Evolutionary conservation across 2,113 vertebrate genomes (phyloP), one percentile per base, ranked within the genome.

Genomic region (Philantomba maxwellii): DNA sequence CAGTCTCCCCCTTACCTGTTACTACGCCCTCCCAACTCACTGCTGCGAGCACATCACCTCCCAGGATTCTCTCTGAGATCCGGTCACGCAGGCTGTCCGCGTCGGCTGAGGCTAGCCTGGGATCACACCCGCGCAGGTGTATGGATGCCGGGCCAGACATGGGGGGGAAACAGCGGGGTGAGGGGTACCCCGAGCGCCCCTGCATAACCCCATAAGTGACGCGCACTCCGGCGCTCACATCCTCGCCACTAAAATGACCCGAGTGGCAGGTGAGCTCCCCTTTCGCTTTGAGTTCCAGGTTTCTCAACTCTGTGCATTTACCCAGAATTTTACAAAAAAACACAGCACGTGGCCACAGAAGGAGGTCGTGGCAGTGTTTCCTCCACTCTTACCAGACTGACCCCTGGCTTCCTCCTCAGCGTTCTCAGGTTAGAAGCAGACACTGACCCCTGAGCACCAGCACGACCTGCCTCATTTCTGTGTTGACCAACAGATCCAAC

Each of bases 171-270:
- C 16, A 19, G 16, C 0, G 0, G 28, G 45, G 16, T 33, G 16
- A 33, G 77, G 28, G 17, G 45, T 3, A 21, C 16, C 45, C 9
- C 0, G 5, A 2, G 9, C 12, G 45, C 17, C 16, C 47, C 47
- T 4, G 78, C 49, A 8, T 53, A 7, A 2, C 19, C 9, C 33
- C 5, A 0, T 13, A 25, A 7, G 33, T 8, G 47, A 14, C 33
- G 6, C 11, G 11, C 16, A 2, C 49, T 5, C 19, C 0, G 0
- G 19, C 2, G 33, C 49, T 14, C 49, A 33, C 6, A 2, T 6
- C 78, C 19, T 53, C 11, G 0, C 8, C 19, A 2, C 19, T 23
- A 4, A n/a, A 23, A n/a, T 7, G 30, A 13, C 19, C 2, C 19
- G 12, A 7, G 30, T 7, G 28, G 47, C 49, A 23, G 33, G 78